Evolutionary conservation across 1,140 invertebrate species (phyloP).

Genomic region (Bicyclus anynana): DNA sequence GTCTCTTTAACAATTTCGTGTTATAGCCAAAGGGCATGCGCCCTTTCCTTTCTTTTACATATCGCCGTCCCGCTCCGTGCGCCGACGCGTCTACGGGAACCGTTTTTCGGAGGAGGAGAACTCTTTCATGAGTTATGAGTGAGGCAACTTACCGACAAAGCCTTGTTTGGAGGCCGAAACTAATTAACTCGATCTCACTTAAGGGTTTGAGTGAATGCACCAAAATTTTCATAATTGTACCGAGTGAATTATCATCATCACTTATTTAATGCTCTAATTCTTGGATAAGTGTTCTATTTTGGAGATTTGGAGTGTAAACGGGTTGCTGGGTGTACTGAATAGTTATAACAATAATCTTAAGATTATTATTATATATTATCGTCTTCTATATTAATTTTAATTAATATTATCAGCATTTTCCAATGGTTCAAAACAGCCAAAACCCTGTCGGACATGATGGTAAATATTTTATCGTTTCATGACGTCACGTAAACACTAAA

Average conservation of each 20-base stretch:
- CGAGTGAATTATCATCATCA: background rate
- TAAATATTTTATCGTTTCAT: no score
- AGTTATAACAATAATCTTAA: no score
- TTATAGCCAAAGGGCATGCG: conserved; percentile 37
- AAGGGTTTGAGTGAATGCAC: conserved; percentile 40
- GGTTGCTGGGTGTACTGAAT: no score
- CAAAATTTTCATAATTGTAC: conserved; percentile 4
- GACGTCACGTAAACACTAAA: no score
- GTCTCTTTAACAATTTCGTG: no score
- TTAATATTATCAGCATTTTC: no score
- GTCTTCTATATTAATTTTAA: no score
- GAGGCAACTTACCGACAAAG: conserved; percentile 61
- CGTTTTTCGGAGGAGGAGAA: conserved; percentile 53
- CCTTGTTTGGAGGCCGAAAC: conserved; percentile 65
- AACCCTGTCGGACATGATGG: no score
- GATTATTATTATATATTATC: no score
- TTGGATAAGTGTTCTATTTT: no score
- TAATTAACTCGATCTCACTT: conserved; percentile 68
- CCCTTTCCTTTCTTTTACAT: conserved; percentile 29
- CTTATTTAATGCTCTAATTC: conserved; percentile 15
- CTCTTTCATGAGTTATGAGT: conserved; percentile 59
- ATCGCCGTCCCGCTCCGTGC: conserved; percentile 42
- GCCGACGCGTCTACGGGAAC: conserved; percentile 59
- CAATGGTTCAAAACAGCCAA: no score
- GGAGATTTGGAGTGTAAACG: no score